A percentile compares a stretch with the other conserved stretches of the same genome.
phyloP scores from a whole-genome alignment of 2,797 vertebrate species.

The Silurus lanzhouensis region DNA sequence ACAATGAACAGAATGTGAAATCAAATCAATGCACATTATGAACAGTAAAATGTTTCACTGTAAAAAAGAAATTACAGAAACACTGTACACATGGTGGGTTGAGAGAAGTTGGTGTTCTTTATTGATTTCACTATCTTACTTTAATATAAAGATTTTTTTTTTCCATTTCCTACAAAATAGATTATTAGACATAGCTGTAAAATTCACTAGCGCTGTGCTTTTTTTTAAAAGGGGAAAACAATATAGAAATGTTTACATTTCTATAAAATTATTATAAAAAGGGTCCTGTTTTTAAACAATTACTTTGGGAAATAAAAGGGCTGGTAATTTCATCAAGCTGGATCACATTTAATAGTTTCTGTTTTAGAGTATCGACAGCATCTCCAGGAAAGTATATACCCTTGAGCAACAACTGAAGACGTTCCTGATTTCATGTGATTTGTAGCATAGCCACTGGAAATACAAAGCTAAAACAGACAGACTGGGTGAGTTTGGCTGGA shows the following conservation, averaged over 20 bases:
- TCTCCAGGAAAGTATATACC: not conserved
- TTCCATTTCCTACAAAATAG: no score
- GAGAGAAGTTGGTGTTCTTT: not conserved
- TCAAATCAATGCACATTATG: not conserved
- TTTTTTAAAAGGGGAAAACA: no score
- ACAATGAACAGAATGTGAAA: slow-evolving; percentile 3
- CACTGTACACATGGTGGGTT: not conserved
- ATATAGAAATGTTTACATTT: no score
- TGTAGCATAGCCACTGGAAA: slow-evolving; percentile 37
- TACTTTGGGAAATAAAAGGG: not conserved
- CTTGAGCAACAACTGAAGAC: not conserved
- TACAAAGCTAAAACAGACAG: not conserved
- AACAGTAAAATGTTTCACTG: not conserved
- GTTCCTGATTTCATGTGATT: slow-evolving; percentile 26
- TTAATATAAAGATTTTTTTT: not conserved
- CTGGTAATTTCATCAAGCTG: not conserved
- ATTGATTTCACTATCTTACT: not conserved
- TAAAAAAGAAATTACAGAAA: not conserved
- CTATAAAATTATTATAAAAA: not conserved
- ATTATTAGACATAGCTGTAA: no score
- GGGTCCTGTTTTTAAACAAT: not conserved
- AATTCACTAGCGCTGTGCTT: no score
- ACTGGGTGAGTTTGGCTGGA: slow-evolving; percentile 65
- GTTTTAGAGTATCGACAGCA: not conserved
- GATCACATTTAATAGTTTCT: not conserved